phyloP scores from a whole-genome alignment of 2,888 invertebrate species.

The Peribatodes rhomboidaria region DNA sequence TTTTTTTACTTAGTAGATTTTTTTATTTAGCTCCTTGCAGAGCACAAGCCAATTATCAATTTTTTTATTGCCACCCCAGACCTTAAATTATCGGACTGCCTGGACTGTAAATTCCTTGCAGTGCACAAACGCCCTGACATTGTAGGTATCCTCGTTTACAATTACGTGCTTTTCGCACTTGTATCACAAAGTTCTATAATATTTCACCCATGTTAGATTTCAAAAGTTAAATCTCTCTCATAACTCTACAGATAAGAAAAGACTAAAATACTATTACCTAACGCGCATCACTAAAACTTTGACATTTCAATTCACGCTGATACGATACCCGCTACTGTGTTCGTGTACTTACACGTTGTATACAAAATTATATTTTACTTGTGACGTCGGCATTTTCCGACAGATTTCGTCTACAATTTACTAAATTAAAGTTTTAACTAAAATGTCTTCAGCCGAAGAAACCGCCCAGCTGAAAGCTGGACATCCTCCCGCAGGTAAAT shows the following conservation, averaged over 20 bases:
- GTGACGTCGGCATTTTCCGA: conserved; percentile 51
- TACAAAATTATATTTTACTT: conserved; percentile 40
- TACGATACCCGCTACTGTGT: conserved; percentile 21
- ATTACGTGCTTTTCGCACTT: no score
- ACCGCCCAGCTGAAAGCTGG: conserved; percentile 93
- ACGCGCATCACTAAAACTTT: conserved; percentile 46
- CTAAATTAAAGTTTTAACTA: conserved; percentile 42
- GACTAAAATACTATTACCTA: not conserved
- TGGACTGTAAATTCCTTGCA: no score
- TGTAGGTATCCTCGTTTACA: no score
- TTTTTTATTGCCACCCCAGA: no score
- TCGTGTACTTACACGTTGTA: conserved; percentile 70
- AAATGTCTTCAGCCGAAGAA: conserved; percentile 83
- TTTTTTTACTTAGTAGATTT: no score
- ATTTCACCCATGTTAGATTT: no score
- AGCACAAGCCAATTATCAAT: no score
- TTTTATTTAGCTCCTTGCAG: no score
- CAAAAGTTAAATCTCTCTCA: no score
- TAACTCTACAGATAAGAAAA: conserved; percentile 16
- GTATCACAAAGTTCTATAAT: no score
- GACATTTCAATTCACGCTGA: conserved; percentile 41
- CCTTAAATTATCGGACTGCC: no score
- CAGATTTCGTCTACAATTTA: conserved; percentile 31
- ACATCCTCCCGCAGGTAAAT: conserved; percentile 95
- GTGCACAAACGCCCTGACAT: no score